Base-by-base conservation (phyloP, 2,797 vertebrate species). In the Philypnodon macrostomus region DNA sequence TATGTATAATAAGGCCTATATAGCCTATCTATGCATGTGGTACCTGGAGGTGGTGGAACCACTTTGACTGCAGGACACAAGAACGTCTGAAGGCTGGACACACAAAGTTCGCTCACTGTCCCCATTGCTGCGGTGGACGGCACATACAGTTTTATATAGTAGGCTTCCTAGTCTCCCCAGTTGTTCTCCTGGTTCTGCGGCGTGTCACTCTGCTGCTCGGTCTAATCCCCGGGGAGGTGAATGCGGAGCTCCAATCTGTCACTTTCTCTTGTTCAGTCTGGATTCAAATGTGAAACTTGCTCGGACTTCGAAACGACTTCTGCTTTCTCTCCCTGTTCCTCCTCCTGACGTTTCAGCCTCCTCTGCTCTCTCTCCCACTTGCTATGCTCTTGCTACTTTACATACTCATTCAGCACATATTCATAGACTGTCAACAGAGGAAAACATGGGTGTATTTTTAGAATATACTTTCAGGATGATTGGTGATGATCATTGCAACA, bases 61-160 rank as follows among this genome's bases (percentile, higher is more conserved):
- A 56, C 9, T 37, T 73, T 66, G 61, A 86, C 72, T 2, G 86
- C 81, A n/a, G 92, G 90, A 79, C 86, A 90, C 67, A 94, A 60
- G 73, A 94, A 92, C 1, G 90, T 89, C 80, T 93, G 91, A 67
- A 94, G 87, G 67, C 92, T 94, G 76, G 92, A 92, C 58, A 90
- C 85, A n/a, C 93, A 94, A 6, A 94, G 91, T 72, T 94, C 90
- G 34, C 81, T 88, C 75, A 94, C 90, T 0, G 92, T 91, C 71
- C 91, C 93, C 93, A 94, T 94, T 2, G 53, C 37, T 48, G 24
- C 48, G 35, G n/a, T 1, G 40, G 15, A 41, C 1, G 13, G 46
- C 34, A 1, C 36, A 6, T 16, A 8, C 19, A 8, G 24, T 18
- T 27, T 16, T 44, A 39, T 29, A 33, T 38, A n/a, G n/a, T n/a